Evolutionary conservation across 2,888 invertebrate species (phyloP).

Genomic region (Exocentrus adspersus): DNA sequence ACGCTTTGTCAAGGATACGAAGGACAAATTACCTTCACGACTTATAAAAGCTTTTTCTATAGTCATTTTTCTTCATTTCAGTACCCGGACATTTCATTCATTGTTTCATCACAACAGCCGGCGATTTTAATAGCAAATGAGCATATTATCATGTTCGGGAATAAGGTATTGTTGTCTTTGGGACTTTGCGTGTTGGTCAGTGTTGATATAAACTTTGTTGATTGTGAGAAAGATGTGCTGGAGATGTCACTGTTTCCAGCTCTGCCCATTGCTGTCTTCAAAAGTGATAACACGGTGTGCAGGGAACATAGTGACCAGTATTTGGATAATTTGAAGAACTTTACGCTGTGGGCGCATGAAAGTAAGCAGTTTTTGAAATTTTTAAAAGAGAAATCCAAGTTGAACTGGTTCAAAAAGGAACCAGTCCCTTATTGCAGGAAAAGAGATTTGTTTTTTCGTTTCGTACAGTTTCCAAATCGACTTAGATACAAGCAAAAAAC

Average conservation of each 20-base stretch:
- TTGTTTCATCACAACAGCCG: slow-evolving; percentile 19
- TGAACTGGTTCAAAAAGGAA: too few species aligned
- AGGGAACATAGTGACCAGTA: slow-evolving; percentile 47
- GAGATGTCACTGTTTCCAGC: slow-evolving; percentile 46
- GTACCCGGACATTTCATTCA: slow-evolving; percentile 21
- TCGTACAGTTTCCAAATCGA: too few species aligned
- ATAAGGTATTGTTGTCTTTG: slow-evolving; percentile 19
- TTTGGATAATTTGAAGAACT: slow-evolving; percentile 48
- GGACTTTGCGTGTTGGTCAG: slow-evolving; percentile 5
- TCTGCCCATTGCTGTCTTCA: slow-evolving; percentile 45
- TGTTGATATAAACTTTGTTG: slow-evolving; percentile 11
- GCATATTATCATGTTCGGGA: slow-evolving; percentile 27
- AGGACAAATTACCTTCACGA: slow-evolving; percentile 44
- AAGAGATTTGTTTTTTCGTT: too few species aligned
- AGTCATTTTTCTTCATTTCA: slow-evolving; percentile 40
- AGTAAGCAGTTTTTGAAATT: too few species aligned
- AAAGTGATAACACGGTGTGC: slow-evolving; percentile 47
- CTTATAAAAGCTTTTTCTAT: slow-evolving; percentile 46
- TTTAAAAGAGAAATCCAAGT: too few species aligned
- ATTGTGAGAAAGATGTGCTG: slow-evolving; percentile 31
- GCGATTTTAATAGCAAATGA: slow-evolving; percentile 3
- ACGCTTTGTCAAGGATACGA: slow-evolving; percentile 40
- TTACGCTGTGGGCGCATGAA: slow-evolving; percentile 50
- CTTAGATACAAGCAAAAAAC: too few species aligned
- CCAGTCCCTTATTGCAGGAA: too few species aligned